Percentiles rank a stretch among this genome's conserved stretches.
These are phyloP conservation scores for Cancer borealis DNA, from an alignment of 2,888 invertebrate genomes.

Conservation along the genomic window DNA sequence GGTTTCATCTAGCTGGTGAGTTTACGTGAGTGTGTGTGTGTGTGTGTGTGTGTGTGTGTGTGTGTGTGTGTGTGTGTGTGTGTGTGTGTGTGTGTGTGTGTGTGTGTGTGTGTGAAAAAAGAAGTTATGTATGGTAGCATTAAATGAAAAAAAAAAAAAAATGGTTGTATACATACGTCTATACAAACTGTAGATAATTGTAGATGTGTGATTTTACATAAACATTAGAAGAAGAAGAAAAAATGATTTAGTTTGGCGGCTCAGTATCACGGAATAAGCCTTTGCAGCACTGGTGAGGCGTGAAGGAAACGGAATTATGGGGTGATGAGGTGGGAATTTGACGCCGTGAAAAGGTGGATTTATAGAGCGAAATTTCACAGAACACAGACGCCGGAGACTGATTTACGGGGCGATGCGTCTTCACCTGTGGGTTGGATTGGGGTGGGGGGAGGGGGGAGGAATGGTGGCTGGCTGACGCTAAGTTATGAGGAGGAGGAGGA, in stretches of 20 bases:
- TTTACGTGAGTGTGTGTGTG: not conserved
- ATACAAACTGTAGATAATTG: not conserved
- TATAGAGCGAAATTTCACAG: slow-evolving; percentile 34
- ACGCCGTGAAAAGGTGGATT: slow-evolving; percentile 38
- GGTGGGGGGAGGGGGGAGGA: not conserved
- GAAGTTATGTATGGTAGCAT: too few relatives aligned
- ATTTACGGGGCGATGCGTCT: slow-evolving; percentile 30
- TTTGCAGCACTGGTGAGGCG: not conserved
- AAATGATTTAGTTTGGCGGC: not conserved
- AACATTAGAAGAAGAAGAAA: not conserved
- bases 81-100: too few relatives aligned
- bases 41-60: too few relatives aligned
- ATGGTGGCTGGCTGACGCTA: not conserved
- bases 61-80: too few relatives aligned
- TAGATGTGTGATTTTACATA: not conserved
- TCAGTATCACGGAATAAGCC: not conserved
- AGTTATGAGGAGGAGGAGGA: not conserved
- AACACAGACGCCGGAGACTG: not conserved
- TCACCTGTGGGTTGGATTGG: not conserved
- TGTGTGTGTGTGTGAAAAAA: too few relatives aligned
- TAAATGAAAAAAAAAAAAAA: too few relatives aligned
- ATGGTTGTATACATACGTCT: too few relatives aligned
- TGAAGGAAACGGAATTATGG: not conserved
- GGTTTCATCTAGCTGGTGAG: not conserved
- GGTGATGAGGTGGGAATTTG: slow-evolving; percentile 25